Evolutionary conservation across 1,140 invertebrate genomes (phyloP).

Genomic region (Cylas formicarius): DNA sequence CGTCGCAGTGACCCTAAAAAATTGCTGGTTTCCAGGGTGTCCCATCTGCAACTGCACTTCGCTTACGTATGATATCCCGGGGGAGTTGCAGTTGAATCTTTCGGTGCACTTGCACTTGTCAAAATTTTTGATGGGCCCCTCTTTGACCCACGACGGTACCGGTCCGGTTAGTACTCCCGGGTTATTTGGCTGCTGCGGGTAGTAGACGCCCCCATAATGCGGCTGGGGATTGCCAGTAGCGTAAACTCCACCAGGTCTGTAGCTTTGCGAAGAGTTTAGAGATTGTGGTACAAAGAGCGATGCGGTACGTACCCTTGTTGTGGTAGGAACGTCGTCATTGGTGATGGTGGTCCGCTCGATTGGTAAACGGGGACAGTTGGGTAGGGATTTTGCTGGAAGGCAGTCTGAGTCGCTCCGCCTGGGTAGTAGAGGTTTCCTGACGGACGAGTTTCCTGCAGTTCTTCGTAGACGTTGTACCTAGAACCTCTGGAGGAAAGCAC

Average conservation of each 20-base stretch:
- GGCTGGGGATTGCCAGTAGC: slow-evolving; percentile 1
- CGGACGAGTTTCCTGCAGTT: too few relatives aligned
- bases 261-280: too few relatives aligned
- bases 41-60: too few relatives aligned
- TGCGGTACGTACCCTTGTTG: not conserved
- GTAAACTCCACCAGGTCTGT: slow-evolving; percentile 30
- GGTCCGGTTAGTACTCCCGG: slow-evolving; percentile 39
- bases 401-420: too few relatives aligned
- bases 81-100: slow-evolving; percentile 50
- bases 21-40: not conserved
- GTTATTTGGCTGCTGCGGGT: slow-evolving; percentile 12
- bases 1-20: slow-evolving; percentile 47
- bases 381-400: too few relatives aligned
- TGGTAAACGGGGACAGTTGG: too few relatives aligned
- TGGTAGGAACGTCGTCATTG: not conserved
- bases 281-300: not conserved
- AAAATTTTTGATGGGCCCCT: slow-evolving; percentile 42
- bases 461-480: too few relatives aligned
- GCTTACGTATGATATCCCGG: slow-evolving; percentile 51
- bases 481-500: too few relatives aligned
- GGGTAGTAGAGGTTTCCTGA: too few relatives aligned
- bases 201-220: slow-evolving; percentile 16
- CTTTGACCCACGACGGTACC: slow-evolving; percentile 42
- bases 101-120: slow-evolving; percentile 50
- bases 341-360: slow-evolving; percentile 3